phyloP scores from a whole-genome alignment of 2,888 invertebrate genomes.

The Pheosia tremula region DNA sequence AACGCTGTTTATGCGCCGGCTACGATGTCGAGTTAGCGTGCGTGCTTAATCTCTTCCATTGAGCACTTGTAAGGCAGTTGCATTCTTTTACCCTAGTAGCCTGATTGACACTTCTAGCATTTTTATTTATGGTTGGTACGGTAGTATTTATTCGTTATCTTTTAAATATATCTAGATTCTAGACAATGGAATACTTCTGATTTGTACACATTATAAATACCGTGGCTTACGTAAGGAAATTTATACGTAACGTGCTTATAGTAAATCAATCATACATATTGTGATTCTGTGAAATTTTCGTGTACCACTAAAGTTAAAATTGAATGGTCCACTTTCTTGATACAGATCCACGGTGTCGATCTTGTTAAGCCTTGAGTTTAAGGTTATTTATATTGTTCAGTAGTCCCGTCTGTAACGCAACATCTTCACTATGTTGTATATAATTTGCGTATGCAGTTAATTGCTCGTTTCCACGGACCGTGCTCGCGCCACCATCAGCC shows the following conservation, averaged over 20 bases:
- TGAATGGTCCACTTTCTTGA: not conserved
- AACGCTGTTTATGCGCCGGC: constrained; percentile 36
- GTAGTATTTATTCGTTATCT: constrained; percentile 4
- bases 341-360: not conserved
- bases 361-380: constrained; percentile 6
- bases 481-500: constrained; percentile 32
- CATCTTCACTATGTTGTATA: constrained; percentile 65
- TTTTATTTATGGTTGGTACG: constrained; percentile 22
- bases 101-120: constrained; percentile 42
- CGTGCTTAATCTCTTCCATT: constrained; percentile 75
- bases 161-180: not conserved
- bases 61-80: constrained; percentile 53
- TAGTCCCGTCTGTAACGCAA: constrained; percentile 35
- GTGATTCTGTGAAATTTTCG: too few species aligned
- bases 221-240: too few species aligned
- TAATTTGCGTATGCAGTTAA: constrained; percentile 64
- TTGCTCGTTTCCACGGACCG: constrained; percentile 45
- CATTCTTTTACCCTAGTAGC: constrained; percentile 48
- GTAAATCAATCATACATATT: too few species aligned
- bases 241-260: too few species aligned
- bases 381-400: constrained; percentile 21
- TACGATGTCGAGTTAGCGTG: constrained; percentile 39
- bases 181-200: too few species aligned
- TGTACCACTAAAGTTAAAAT: too few species aligned
- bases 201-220: too few species aligned